Evolutionary conservation across 35 echinoderm and acorn worm genomes (phyloP).

Genomic region (Apostichopus parvimensis): DNA sequence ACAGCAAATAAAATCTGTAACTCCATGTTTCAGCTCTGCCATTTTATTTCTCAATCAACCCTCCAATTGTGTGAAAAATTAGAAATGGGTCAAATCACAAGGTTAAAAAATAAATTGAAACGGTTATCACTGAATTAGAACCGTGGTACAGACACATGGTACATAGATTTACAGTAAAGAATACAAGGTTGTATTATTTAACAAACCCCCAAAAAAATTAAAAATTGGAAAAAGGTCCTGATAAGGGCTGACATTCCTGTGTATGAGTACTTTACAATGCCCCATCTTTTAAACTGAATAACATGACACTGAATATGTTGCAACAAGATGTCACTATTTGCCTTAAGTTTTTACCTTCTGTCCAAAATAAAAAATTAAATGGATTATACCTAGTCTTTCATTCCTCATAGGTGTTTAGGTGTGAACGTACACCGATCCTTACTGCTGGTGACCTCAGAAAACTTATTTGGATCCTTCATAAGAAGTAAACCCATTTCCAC

Average conservation of each 20-base stretch:
- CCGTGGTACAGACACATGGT: neutral
- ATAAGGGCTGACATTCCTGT: no score
- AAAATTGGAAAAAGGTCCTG: no score
- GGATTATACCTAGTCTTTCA: no score
- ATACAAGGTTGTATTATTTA: neutral
- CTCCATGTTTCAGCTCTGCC: neutral
- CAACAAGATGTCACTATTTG: neutral
- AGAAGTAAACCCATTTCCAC: no score
- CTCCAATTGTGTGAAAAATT: neutral
- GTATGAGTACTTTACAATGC: no score
- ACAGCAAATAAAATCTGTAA: no score
- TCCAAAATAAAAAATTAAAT: neutral
- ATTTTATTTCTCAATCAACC: neutral
- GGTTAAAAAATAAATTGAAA: neutral
- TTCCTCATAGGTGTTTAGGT: no score
- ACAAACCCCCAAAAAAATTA: neutral
- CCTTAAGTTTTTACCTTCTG: neutral
- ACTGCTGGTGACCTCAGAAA: no score
- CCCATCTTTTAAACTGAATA: neutral
- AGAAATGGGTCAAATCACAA: neutral
- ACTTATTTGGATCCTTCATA: no score
- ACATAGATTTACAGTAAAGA: neutral
- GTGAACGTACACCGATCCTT: no score
- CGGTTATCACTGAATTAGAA: neutral
- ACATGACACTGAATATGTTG: neutral